These are phyloP conservation scores for Axea sp. DNA, from an alignment of 2,888 invertebrate genomes.

Conservation along the genomic window DNA sequence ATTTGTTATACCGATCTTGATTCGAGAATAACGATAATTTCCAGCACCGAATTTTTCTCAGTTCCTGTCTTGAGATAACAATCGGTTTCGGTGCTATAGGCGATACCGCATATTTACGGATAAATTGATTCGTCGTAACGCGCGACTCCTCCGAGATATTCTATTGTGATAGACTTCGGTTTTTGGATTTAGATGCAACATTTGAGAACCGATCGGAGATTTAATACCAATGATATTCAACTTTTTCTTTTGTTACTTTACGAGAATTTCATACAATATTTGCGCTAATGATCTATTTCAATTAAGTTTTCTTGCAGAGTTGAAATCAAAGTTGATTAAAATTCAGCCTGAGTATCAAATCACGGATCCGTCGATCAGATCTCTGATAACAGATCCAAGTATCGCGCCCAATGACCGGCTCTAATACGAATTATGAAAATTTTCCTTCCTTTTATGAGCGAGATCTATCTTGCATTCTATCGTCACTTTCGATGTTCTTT, in stretches of 20 bases:
- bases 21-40: slow-evolving; percentile 2
- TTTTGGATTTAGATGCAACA: slow-evolving; percentile 40
- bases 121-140: slow-evolving; percentile 58
- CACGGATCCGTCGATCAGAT: too few relatives aligned
- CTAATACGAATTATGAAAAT: slow-evolving; percentile 64
- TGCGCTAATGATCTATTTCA: too few relatives aligned
- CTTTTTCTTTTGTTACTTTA: too few relatives aligned
- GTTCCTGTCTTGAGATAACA: slow-evolving; percentile 18
- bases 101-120: slow-evolving; percentile 41
- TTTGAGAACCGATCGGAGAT: slow-evolving; percentile 18
- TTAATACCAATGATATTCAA: slow-evolving; percentile 22
- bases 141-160: slow-evolving; percentile 29
- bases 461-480: slow-evolving; percentile 14
- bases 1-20: not conserved
- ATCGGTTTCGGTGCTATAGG: slow-evolving; percentile 24
- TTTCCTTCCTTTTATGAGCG: too few relatives aligned
- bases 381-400: not conserved
- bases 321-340: too few relatives aligned
- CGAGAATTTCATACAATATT: too few relatives aligned
- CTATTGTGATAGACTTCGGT: slow-evolving; percentile 34
- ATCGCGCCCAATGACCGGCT: slow-evolving; percentile 56
- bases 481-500: slow-evolving; percentile 26
- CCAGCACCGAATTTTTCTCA: not conserved
- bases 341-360: too few relatives aligned
- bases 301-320: too few relatives aligned